phyloP scores from a whole-genome alignment of 2,113 vertebrate genomes.

The Cervus canadensis region DNA sequence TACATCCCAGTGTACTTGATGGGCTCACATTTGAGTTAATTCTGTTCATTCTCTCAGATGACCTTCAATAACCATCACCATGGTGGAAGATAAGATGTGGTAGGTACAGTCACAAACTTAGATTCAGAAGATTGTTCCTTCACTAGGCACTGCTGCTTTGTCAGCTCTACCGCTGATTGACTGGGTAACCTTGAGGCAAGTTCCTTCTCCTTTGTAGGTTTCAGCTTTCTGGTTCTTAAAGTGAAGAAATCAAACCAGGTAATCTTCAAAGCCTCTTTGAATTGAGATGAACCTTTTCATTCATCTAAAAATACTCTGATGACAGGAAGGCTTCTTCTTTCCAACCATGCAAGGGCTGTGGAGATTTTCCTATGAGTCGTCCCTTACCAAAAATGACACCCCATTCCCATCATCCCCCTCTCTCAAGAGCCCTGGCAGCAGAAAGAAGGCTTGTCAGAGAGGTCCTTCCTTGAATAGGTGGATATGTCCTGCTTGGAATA shows the following conservation, averaged over 20 bases:
- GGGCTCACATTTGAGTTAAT: neutral
- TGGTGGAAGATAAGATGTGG: neutral
- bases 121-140: neutral
- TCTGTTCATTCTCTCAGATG: neutral
- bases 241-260: neutral
- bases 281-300: neutral
- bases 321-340: neutral
- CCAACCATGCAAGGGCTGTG: neutral
- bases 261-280: neutral
- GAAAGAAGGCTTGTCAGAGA: neutral
- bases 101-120: neutral
- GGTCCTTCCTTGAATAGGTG: neutral
- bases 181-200: neutral
- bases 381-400: neutral
- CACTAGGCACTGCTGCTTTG: neutral
- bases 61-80: neutral
- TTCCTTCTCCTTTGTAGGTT: neutral
- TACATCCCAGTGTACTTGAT: neutral
- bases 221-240: slow-evolving; percentile 24
- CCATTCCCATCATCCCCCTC: fast-evolving
- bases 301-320: neutral
- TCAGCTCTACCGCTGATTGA: neutral
- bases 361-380: neutral
- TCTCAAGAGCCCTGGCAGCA: neutral
- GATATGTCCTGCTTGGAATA: neutral